These are phyloP conservation scores for Ormyrus nitidulus DNA, from an alignment of 2,888 invertebrate species.

Conservation along the genomic window DNA sequence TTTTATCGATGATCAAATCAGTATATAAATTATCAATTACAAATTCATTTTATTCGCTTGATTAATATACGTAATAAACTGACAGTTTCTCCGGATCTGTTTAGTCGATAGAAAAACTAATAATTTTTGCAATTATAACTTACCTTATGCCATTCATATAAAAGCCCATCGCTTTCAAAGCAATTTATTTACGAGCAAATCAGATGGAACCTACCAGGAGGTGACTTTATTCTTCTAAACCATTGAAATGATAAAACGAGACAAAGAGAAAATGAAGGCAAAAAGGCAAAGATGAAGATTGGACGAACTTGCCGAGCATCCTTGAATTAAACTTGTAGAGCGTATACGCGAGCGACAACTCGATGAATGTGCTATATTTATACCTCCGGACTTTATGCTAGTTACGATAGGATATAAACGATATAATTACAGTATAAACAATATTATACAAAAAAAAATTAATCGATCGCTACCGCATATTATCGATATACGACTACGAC, in stretches of 20 bases:
- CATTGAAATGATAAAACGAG: constrained; percentile 3
- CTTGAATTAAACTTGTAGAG: constrained; percentile 62
- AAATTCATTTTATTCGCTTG: no score
- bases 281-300: constrained; percentile 24
- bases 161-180: no score
- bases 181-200: no score
- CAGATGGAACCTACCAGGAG: neutral
- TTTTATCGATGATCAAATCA: no score
- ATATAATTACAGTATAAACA: constrained; percentile 57
- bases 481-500: constrained; percentile 63
- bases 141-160: no score
- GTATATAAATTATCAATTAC: no score
- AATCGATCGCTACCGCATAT: constrained; percentile 54
- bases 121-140: no score
- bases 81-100: no score
- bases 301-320: constrained; percentile 43
- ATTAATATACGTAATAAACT: no score
- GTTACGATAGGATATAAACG: constrained; percentile 43
- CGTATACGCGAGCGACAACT: constrained; percentile 63
- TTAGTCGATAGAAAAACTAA: no score
- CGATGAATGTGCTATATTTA: constrained; percentile 72
- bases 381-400: constrained; percentile 66
- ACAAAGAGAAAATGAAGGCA: constrained; percentile 21
- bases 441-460: constrained; percentile 51
- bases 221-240: constrained; percentile 50